Evolutionary conservation across 1,140 invertebrate species (phyloP).

Genomic region (Drosophila kohkoa): DNA sequence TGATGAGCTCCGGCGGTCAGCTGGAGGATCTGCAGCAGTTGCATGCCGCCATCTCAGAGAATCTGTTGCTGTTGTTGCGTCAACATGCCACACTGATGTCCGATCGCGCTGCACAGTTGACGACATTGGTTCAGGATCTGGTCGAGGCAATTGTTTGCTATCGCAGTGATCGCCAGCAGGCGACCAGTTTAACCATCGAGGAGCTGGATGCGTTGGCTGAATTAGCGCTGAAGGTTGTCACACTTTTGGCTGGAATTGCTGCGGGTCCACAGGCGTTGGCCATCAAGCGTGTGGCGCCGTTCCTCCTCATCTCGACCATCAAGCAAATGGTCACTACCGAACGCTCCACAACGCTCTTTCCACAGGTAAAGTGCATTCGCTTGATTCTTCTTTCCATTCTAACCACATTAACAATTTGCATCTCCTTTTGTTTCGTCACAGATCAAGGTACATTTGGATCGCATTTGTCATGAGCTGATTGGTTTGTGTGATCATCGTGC

Average conservation of each 20-base stretch:
- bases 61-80: slow-evolving; percentile 61
- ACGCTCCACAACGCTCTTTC: slow-evolving; percentile 74
- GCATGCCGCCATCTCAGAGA: slow-evolving; percentile 55
- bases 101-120: slow-evolving; percentile 75
- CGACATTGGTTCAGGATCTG: slow-evolving; percentile 72
- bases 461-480: slow-evolving; percentile 78
- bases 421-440: slow-evolving; percentile 15
- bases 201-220: slow-evolving; percentile 75
- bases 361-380: slow-evolving; percentile 53
- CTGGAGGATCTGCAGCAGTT: slow-evolving; percentile 58
- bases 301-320: slow-evolving; percentile 77
- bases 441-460: slow-evolving; percentile 79
- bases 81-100: slow-evolving; percentile 66
- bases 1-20: slow-evolving; percentile 49
- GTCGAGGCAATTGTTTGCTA: slow-evolving; percentile 77
- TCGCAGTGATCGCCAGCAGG: slow-evolving; percentile 71
- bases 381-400: not conserved
- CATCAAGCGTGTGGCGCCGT: slow-evolving; percentile 80
- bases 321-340: slow-evolving; percentile 78
- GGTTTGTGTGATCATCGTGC: slow-evolving; percentile 79
- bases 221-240: slow-evolving; percentile 71
- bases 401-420: not conserved
- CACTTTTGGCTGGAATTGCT: slow-evolving; percentile 65
- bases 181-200: slow-evolving; percentile 51
- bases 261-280: slow-evolving; percentile 58